phyloP scores from a whole-genome alignment of 2,888 invertebrate genomes.

The Drosophila phalerata region DNA sequence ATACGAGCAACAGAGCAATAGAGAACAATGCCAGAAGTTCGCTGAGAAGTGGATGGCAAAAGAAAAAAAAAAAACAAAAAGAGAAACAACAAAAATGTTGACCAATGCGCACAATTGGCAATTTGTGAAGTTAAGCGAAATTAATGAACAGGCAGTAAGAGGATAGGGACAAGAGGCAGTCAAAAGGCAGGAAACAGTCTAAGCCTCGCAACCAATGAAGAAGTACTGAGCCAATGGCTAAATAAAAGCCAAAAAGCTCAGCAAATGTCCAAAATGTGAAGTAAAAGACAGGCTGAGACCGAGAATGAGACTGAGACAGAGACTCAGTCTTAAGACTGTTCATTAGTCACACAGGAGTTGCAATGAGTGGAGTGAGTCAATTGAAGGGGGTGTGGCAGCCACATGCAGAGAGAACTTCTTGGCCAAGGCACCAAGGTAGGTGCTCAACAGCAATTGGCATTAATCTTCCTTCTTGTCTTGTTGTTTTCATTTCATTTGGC shows the following conservation, averaged over 20 bases:
- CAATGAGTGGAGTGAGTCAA: neutral
- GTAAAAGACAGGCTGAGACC: conserved; percentile 9
- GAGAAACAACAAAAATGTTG: conserved; percentile 63
- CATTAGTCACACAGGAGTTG: conserved; percentile 68
- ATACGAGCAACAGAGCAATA: conserved; percentile 71
- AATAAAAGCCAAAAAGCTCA: conserved; percentile 52
- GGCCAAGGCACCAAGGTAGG: conserved; percentile 58
- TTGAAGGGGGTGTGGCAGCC: neutral
- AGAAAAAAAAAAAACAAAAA: conserved; percentile 41
- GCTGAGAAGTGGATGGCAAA: conserved; percentile 19
- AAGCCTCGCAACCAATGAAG: conserved; percentile 27
- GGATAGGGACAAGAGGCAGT: conserved; percentile 5
- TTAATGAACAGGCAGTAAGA: conserved; percentile 68
- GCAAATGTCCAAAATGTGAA: conserved; percentile 16
- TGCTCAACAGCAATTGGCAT: conserved; percentile 73
- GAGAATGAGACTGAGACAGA: conserved; percentile 6
- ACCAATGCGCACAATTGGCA: conserved; percentile 81
- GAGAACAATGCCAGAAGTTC: conserved; percentile 58
- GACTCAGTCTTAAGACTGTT: conserved; percentile 56
- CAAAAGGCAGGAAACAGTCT: conserved; percentile 24
- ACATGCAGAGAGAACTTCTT: neutral
- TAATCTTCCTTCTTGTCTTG: conserved; percentile 63
- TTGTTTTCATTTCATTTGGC: conserved; percentile 62
- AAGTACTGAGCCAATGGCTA: conserved; percentile 55
- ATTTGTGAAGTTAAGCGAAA: conserved; percentile 82